These are phyloP conservation scores for Propithecus deckenii DNA, from an alignment of 2,797 vertebrate species.

Conservation along the genomic window DNA sequence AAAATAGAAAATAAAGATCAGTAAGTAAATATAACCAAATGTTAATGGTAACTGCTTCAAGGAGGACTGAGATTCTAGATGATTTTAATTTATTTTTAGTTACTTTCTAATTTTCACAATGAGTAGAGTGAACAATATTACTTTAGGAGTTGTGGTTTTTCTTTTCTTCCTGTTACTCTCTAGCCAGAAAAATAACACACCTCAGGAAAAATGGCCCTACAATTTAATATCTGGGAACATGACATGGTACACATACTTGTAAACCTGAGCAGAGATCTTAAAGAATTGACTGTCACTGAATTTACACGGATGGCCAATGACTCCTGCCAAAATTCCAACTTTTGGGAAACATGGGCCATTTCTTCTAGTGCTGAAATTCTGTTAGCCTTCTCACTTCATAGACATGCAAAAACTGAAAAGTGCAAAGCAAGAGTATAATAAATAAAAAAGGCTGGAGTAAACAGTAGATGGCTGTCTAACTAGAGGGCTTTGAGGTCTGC, in stretches of 20 bases:
- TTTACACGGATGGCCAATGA: background rate
- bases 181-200: background rate
- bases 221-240: background rate
- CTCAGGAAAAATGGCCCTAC: background rate
- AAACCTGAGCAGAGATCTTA: background rate
- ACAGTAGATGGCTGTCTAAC: background rate
- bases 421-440: background rate
- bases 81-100: conserved; percentile 28
- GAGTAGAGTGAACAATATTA: background rate
- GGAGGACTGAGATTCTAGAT: background rate
- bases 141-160: background rate
- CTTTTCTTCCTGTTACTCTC: background rate
- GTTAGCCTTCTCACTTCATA: background rate
- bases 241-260: background rate
- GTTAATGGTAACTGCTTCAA: background rate
- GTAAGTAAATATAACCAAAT: background rate
- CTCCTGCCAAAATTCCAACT: background rate
- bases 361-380: background rate
- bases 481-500: background rate
- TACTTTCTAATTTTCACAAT: background rate
- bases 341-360: background rate
- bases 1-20: background rate
- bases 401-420: background rate
- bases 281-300: background rate
- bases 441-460: background rate